Conservation (phyloP, 2,888 invertebrate genomes). For the Heteromyza rotundicornis region DNA sequence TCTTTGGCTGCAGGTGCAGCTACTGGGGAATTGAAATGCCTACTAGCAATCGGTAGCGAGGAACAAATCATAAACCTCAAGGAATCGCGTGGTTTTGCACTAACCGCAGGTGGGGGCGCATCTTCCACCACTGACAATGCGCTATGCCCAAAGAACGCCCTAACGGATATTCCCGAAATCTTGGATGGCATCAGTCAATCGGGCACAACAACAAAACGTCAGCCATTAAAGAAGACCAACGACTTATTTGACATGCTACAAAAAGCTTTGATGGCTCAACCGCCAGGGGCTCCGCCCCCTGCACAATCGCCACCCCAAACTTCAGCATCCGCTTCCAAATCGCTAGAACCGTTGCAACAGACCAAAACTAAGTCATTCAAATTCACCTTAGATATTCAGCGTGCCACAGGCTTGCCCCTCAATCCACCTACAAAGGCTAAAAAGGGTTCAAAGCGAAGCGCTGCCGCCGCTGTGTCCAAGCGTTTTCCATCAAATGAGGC, state of each 20-base stretch:
- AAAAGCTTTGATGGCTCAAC: constrained; percentile 36
- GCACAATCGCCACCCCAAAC: constrained; percentile 5
- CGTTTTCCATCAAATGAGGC: constrained; percentile 61
- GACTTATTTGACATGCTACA: constrained; percentile 53
- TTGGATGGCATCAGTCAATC: not conserved
- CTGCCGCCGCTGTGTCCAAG: constrained; percentile 39
- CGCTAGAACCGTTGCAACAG: constrained; percentile 16
- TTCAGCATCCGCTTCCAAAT: constrained; percentile 8
- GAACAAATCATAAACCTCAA: constrained; percentile 67
- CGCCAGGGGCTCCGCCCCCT: not conserved
- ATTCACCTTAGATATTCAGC: constrained; percentile 66
- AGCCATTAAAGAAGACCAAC: constrained; percentile 34
- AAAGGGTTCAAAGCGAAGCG: constrained; percentile 43
- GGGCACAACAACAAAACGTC: not conserved
- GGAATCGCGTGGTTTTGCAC: constrained; percentile 52
- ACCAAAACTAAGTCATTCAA: constrained; percentile 46
- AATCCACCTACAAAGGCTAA: constrained; percentile 50
- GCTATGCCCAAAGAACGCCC: not conserved
- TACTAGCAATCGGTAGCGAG: constrained; percentile 69
- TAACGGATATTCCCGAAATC: not conserved
- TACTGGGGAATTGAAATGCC: constrained; percentile 66
- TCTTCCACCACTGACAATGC: not conserved
- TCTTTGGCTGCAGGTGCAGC: constrained; percentile 42
- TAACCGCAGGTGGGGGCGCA: not conserved
- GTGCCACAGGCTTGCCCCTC: constrained; percentile 67